Evolutionary conservation across 2,113 vertebrate species (phyloP).

Genomic region (Lates calcarifer): DNA sequence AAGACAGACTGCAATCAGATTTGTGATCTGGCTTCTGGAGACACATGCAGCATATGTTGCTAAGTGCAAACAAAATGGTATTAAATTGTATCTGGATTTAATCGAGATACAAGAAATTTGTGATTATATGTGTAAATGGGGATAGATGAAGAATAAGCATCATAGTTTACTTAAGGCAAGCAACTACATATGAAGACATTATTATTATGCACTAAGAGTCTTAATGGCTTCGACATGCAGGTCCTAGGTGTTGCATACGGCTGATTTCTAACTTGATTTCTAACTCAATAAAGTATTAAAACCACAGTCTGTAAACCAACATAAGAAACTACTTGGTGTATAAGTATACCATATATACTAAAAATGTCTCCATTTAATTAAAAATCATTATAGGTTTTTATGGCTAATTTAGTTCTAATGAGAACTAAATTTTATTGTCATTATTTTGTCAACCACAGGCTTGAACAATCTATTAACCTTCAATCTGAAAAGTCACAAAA

Average conservation of each 20-base stretch:
- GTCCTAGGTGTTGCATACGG: neutral
- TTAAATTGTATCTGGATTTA: too few relatives aligned
- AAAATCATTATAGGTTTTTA: conserved; percentile 11
- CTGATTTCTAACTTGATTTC: neutral
- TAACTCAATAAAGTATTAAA: neutral
- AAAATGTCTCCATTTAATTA: conserved; percentile 11
- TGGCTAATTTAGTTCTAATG: neutral
- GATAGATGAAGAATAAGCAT: neutral
- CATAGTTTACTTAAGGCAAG: neutral
- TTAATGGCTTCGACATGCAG: neutral
- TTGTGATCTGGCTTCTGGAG: too few relatives aligned
- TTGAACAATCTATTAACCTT: neutral
- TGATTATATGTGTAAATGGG: too few relatives aligned
- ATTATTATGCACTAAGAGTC: neutral
- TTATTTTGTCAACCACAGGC: conserved; percentile 1
- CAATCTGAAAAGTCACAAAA: neutral
- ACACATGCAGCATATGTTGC: neutral
- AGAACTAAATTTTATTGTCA: neutral
- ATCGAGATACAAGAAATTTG: too few relatives aligned
- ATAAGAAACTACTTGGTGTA: neutral
- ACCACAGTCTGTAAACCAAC: neutral
- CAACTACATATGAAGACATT: neutral
- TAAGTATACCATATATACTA: neutral
- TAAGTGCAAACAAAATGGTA: neutral
- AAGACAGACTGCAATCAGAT: too few relatives aligned